Evolutionary conservation across 2,888 invertebrate species (phyloP), one percentile per base, ranked within the genome.

Genomic region (Apotomis betuletana): DNA sequence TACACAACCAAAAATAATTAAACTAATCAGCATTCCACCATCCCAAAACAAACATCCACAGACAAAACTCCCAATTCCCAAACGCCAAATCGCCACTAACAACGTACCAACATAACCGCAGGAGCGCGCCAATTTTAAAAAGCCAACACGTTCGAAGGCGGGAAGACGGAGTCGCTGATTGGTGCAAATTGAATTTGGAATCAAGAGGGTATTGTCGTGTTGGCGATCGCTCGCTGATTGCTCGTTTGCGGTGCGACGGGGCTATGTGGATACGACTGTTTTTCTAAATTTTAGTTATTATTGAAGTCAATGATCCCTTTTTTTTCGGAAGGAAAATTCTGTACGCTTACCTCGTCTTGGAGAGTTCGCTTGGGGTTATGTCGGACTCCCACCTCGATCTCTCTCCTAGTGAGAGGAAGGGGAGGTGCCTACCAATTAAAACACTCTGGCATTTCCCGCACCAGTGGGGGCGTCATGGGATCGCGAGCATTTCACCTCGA

Each of bases 141-240:
- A 77, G 74, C 73, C 73, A 77, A 85, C 91, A 91, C 91, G 90
- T 91, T 89, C 88, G 87, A 89, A 91, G 91, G 92, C 92, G 92
- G 92, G 91, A 92, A 92, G 92, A 92, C 92, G 89, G 84, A 89
- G 86, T 83, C 89, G 90, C 90, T 93, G 92, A 93, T 93, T 93
- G 92, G 92, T 92, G 91, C 92, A 92, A 93, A 93, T 92, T 91
- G 92, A 91, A 91, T 93, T 92, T 92, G 92, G 91, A 88, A 90
- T 89, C 90, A 90, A 89, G 82, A 85, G 86, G 85, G 89, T 88
- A 90, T 91, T 91, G 92, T 91, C 91, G 92, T 91, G 92, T 91
- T 90, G 90, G 91, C 92, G 92, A 93, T 93, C 91, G 91, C 85
- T 91, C 89, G 89, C 92, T 92, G 92, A 92, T 93, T 92, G 92